Evolutionary conservation across 2,888 invertebrate genomes (phyloP), one percentile per base, ranked within the genome.

Genomic region (Philaethria dido): DNA sequence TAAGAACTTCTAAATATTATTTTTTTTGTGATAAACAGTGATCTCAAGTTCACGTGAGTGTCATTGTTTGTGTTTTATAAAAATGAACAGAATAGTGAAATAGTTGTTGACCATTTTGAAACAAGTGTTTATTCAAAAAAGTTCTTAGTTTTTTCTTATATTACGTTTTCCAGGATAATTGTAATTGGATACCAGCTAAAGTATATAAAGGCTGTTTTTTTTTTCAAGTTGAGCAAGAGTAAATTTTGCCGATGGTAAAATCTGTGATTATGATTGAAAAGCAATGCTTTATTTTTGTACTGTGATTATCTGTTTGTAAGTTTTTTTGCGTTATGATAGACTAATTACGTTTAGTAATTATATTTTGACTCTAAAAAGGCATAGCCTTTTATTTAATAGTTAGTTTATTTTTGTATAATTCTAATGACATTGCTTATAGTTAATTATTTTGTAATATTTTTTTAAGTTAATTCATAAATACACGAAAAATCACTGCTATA

Each of bases 211-310:
- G 42, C 39, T 57, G 39, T 20, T 42, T 57, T 16, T 50, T 48
- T 29, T 57, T 57, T 57, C 22, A 42, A 50, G 13, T n/a, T 47
- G 25, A 44, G 16, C 45, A 29, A 57, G n/a, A 57, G 69, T 69
- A 68, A 74, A 69, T 72, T 88, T 86, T 84, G 84, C 85, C 78
- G 82, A 84, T 86, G 82, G 80, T 84, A 79, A 85, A 82, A 86
- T 85, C 91, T 91, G 92, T 91, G 92, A 91, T 91, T 89, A 86
- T 47, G 80, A 80, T 85, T 82, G 85, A 87, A 87, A 86, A 84
- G 86, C 86, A 81, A 87, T 88, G 92, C 89, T 92, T 92, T 92
- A 91, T 88, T 91, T 88, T 89, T 89, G 85, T 89, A 90, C 91
- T 91, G 92, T 91, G 91, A 91, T 91, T 87, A 88, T 80, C 80